phyloP scores from a whole-genome alignment of 2,113 vertebrate genomes.

The Phoenicopterus ruber region DNA sequence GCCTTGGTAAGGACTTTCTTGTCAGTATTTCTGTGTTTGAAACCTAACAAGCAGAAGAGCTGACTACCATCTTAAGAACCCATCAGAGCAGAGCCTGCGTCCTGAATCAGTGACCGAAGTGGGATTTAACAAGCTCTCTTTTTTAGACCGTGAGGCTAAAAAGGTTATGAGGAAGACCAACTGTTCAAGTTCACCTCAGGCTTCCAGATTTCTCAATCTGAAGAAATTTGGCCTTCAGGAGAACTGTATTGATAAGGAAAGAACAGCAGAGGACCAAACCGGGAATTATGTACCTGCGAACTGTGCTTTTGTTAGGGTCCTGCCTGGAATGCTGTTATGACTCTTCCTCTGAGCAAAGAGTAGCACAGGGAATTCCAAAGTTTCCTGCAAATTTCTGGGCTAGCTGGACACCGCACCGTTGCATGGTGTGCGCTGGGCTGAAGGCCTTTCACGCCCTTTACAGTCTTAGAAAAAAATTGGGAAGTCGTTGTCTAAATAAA shows the following conservation, averaged over 20 bases:
- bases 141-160: not conserved
- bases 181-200: not conserved
- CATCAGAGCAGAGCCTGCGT: not conserved
- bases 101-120: not conserved
- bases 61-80: not conserved
- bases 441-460: not conserved
- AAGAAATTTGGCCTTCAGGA: not conserved
- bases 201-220: not conserved
- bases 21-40: not conserved
- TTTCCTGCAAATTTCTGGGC: not conserved
- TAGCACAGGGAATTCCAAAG: not conserved
- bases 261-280: not conserved
- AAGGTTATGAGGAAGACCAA: not conserved
- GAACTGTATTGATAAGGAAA: not conserved
- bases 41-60: not conserved
- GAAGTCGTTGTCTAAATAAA: not conserved
- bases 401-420: not conserved
- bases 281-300: not conserved
- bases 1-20: not conserved
- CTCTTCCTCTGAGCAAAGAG: not conserved
- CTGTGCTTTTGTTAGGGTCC: not conserved
- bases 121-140: not conserved
- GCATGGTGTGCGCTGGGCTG: fast-evolving
- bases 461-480: not conserved
- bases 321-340: not conserved